Percentiles rank a stretch among this genome's conserved stretches.
Conservation (phyloP, 2,113 vertebrate genomes). For the Anolis sagrei region DNA sequence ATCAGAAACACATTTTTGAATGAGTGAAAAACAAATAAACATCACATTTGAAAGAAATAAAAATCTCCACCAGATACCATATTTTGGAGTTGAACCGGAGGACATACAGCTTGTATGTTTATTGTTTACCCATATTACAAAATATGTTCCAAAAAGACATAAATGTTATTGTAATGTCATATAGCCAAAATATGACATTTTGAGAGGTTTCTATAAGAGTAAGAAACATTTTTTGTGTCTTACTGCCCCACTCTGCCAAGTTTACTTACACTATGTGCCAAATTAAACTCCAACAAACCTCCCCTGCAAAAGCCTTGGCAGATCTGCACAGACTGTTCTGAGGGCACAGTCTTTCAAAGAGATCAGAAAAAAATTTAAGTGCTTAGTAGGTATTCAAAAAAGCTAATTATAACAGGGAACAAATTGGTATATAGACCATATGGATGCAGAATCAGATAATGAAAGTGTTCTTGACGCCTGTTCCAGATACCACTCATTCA, state of each 20-base stretch:
- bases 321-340: neutral
- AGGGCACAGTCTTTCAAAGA: conserved; percentile 4
- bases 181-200: neutral
- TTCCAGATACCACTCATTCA: conserved; percentile 27
- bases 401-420: conserved; percentile 30
- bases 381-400: conserved; percentile 16
- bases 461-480: conserved; percentile 11
- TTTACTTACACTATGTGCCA: neutral
- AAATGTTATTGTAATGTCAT: neutral
- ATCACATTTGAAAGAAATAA: neutral
- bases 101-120: neutral
- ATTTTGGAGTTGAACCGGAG: neutral
- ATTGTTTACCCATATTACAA: neutral
- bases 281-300: conserved; percentile 15
- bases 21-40: neutral
- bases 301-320: conserved; percentile 9
- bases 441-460: conserved; percentile 27
- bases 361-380: conserved; percentile 24
- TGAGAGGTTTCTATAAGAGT: neutral
- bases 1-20: neutral
- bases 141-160: neutral
- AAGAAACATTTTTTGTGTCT: neutral
- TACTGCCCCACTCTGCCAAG: conserved; percentile 15
- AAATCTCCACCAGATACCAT: neutral
- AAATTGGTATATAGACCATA: conserved; percentile 10